Evolutionary conservation across 2,888 invertebrate species (phyloP), one percentile per base, ranked within the genome.

Genomic region (Drosophila kokeensis): DNA sequence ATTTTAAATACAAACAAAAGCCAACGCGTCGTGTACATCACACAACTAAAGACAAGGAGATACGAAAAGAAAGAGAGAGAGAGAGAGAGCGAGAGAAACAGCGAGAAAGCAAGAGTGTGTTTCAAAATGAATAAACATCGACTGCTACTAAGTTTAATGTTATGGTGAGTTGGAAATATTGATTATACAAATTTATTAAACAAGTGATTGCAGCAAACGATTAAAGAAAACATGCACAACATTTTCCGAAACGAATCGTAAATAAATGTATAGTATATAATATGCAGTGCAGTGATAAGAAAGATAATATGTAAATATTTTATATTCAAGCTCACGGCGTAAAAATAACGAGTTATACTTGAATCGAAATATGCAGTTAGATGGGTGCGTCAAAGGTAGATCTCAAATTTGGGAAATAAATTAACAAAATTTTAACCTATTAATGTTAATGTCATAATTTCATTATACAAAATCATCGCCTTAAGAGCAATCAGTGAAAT

Each of bases 161-260:
- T 92, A 85, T 92, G 91, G 91, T 92, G 73, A 92, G 91, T 91
- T 65, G 0, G 53, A 15, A 30, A 34, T 24, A 70, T 54, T 62
- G 11, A 8, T 27, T 45, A 32, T 18, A 45, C n/a, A 50, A 50
- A 29, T 18, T 8, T 18, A 10, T 29, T 7, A 27, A 10, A 27
- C 11, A 11, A 18, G n/a, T 30, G 11, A 13, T 11, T 5, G 7
- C 24, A 53, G 21, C 8, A 36, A 53, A 24, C 34, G 10, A 3
- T 24, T 24, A 5, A 27, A 2, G 21, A 42, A 5, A 5, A 42
- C 5, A 11, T 11, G 1, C 1, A 5, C 21, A 42, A 42, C 1
- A 42, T 42, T 21, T 42, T 42, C 42, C 11, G 11, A 42, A 21
- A 21, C 21, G 0, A 42, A 21, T 21, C 21, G 11, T 21, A 2